Evolutionary conservation across 1,140 invertebrate genomes (phyloP), one percentile per base, ranked within the genome.

Genomic region (Thaumetopoea pityocampa): DNA sequence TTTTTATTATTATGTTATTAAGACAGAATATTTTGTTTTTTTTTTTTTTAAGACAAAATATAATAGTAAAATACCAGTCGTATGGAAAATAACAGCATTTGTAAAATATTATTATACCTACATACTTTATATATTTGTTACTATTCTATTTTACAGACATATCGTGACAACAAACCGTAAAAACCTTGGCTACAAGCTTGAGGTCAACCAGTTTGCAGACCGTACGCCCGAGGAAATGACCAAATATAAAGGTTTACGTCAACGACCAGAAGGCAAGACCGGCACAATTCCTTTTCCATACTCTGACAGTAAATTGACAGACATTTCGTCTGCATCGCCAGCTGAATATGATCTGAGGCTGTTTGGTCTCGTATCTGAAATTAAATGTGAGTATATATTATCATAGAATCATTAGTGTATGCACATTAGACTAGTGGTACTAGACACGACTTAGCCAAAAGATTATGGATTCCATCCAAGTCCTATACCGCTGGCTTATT

Each of bases 281-380:
- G 69, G 93, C 11, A 94, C 91, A 2, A 64, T 89, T 45, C 87
- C 91, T 1, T 97, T 96, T 69, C 90, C 91, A 11, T 90, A 93
- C 44, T 48, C 43, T 5, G 64, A 76, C 19, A 47, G 66, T 3
- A 35, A 69, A 28, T 7, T 71, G 2, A 16, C 51, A 2, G 38
- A 64, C 8, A 30, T 82, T 9, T 42, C 68, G 12, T 29, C 66
- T 2, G 45, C 49, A n/a, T 51, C 94, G 20, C 94, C 94, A n/a
- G 85, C 88, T n/a, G 86, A 85, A 57, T 87, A 92, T 43, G 96
- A 98, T 85, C 96, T 95, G 93, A 90, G 96, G 61, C 69, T 97
- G 2, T 89, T 87, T 62, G 96, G 94, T 23, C 93, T 94, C 51
- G 94, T 98, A 0, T 96, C 94, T 3, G 94, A 95, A 4, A 95